phyloP scores from a whole-genome alignment of 1,140 invertebrate species.

The Nephotettix cincticeps region DNA sequence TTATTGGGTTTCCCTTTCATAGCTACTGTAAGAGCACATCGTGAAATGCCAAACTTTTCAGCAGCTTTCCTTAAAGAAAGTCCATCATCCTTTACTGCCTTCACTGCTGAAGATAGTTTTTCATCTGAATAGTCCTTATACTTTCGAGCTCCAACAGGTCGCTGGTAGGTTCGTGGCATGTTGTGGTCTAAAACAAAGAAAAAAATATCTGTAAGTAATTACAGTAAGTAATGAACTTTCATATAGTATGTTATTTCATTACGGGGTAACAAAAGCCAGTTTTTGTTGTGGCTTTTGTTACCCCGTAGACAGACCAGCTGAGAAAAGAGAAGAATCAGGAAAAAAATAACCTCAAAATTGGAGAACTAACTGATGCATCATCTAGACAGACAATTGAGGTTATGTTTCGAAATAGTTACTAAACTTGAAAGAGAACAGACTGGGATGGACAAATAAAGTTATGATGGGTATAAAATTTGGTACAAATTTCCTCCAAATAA shows the following conservation, averaged over 20 bases:
- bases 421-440: not conserved
- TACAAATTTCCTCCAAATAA: conserved; percentile 5
- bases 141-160: conserved; percentile 10
- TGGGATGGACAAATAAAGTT: not conserved
- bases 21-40: not conserved
- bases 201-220: conserved; percentile 6
- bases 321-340: not conserved
- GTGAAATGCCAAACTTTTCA: conserved; percentile 27
- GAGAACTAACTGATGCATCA: not conserved
- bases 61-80: conserved; percentile 27
- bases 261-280: conserved; percentile 27
- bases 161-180: conserved; percentile 24
- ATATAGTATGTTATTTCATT: conserved; percentile 25
- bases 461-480: not conserved
- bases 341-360: not conserved
- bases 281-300: conserved; percentile 27
- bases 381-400: not conserved
- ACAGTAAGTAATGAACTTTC: not conserved
- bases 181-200: conserved; percentile 19
- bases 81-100: conserved; percentile 26
- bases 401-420: conserved; percentile 9
- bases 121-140: conserved; percentile 21
- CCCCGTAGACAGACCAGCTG: conserved; percentile 21
- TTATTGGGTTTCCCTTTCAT: not conserved
- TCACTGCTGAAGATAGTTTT: conserved; percentile 1